Percentiles rank a stretch among this genome's conserved stretches.
These are phyloP conservation scores for Holcopasites calliopsidis DNA, from an alignment of 1,140 invertebrate genomes.

Conservation along the genomic window DNA sequence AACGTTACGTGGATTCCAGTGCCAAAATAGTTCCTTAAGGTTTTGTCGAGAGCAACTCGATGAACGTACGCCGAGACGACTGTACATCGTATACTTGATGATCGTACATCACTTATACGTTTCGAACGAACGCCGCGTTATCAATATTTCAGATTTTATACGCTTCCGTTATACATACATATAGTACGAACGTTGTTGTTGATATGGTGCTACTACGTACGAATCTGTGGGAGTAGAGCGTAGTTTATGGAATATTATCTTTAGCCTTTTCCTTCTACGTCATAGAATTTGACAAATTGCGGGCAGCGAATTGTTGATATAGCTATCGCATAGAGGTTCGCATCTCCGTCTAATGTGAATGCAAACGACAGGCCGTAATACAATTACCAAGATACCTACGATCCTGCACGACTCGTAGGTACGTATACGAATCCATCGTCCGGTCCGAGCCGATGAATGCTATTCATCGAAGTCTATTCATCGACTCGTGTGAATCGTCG, in stretches of 20 bases:
- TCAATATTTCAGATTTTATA: slow-evolving; percentile 74
- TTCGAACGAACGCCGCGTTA: slow-evolving; percentile 65
- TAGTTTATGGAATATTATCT: no score
- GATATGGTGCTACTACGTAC: slow-evolving; percentile 40
- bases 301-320: not conserved
- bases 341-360: not conserved
- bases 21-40: slow-evolving; percentile 73
- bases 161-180: slow-evolving; percentile 72
- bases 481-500: not conserved
- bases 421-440: not conserved
- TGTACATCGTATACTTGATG: slow-evolving; percentile 25
- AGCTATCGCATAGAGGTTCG: not conserved
- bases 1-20: slow-evolving; percentile 68
- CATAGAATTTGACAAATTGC: not conserved
- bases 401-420: not conserved
- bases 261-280: not conserved
- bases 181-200: slow-evolving; percentile 67
- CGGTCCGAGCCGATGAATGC: not conserved
- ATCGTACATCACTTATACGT: slow-evolving; percentile 42
- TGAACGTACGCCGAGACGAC: slow-evolving; percentile 43
- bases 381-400: not conserved
- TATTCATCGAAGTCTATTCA: not conserved
- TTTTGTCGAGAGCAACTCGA: slow-evolving; percentile 45
- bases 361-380: not conserved
- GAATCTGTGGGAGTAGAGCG: not conserved